These are phyloP conservation scores for Phoxinus phoxinus DNA, from an alignment of 2,113 vertebrate species.

Conservation along the genomic window DNA sequence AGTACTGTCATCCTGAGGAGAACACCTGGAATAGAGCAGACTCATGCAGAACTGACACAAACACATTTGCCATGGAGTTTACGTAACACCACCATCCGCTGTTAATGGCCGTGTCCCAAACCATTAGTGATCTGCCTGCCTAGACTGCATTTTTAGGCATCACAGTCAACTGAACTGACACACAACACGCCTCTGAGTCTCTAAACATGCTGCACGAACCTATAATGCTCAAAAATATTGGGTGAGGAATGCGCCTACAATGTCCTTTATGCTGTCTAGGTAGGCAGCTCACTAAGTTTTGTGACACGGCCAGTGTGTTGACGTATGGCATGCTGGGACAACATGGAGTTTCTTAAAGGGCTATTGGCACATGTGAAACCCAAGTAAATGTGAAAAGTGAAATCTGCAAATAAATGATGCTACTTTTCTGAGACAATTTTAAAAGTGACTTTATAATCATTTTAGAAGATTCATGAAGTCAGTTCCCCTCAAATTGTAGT, in stretches of 20 bases:
- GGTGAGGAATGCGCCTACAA: not conserved
- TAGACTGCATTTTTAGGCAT: not conserved
- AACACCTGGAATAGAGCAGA: not conserved
- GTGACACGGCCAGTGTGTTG: constrained; percentile 69
- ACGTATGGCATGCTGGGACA: constrained; percentile 80
- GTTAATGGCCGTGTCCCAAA: constrained; percentile 19
- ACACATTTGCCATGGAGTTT: constrained; percentile 66
- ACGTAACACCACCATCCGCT: constrained; percentile 83
- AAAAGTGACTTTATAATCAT: not conserved
- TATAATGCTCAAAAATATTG: not conserved
- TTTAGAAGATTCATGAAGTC: not conserved
- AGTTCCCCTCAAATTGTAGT: not conserved
- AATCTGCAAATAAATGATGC: not conserved
- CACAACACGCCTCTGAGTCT: not conserved
- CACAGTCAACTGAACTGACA: no score
- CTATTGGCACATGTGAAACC: constrained; percentile 60
- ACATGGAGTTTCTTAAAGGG: constrained; percentile 87
- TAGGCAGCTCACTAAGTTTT: constrained; percentile 11
- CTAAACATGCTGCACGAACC: no score
- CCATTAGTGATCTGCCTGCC: not conserved
- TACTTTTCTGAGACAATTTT: not conserved
- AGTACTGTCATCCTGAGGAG: constrained; percentile 32
- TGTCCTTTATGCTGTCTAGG: not conserved
- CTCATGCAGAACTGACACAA: constrained; percentile 29
- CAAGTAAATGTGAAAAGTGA: not conserved